Base-by-base conservation (phyloP, 2,113 vertebrate species). In the Nyctibius bracteatus region DNA sequence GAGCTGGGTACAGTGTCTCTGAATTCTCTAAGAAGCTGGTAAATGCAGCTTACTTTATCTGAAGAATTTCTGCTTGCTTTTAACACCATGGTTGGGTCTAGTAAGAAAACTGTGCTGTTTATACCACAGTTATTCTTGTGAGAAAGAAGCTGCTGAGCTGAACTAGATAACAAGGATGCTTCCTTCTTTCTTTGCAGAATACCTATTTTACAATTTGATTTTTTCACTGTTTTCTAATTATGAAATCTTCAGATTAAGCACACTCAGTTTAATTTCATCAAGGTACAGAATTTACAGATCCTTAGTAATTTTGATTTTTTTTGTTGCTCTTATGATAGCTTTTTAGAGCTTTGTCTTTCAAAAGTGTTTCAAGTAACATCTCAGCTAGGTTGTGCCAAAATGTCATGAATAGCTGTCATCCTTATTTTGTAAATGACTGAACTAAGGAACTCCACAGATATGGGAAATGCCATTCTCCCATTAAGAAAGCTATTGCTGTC, bases 341-440 rank as follows among this genome's bases (percentile, higher is more conserved):
- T 52, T 84, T 91, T 81, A 63, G 43, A 67, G 13, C 35, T 85
- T 81, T 85, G 33, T 23, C 37, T 67, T 90, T 90, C 85, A 65
- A 52, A 82, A 4, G 4, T 72, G 44, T 70, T 86, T 88, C 5
- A 14, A 72, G 27, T 43, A 59, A 77, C 17, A 71, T n/a, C 30
- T 30, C 21, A 79, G 17, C 19, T 62, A 94, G 81, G 43, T 96
- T 91, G 67, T 75, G 84, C 44, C 85, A 94, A 97, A 97, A 97
- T 96, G 81, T 94, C 96, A 94, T 54, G 62, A 97, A 95, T 88
- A 97, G 81, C 72, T 97, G 92, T 89, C 80, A 95, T 88, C 55
- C 91, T 96, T 83, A 66, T 37, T 83, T 86, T 15, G 11, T 65
- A 94, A 61, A 91, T 54, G 71, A 95, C 77, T 92, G 83, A 73